phyloP scores from a whole-genome alignment of 2,888 invertebrate genomes.

The Drosophila subsilvestris region DNA sequence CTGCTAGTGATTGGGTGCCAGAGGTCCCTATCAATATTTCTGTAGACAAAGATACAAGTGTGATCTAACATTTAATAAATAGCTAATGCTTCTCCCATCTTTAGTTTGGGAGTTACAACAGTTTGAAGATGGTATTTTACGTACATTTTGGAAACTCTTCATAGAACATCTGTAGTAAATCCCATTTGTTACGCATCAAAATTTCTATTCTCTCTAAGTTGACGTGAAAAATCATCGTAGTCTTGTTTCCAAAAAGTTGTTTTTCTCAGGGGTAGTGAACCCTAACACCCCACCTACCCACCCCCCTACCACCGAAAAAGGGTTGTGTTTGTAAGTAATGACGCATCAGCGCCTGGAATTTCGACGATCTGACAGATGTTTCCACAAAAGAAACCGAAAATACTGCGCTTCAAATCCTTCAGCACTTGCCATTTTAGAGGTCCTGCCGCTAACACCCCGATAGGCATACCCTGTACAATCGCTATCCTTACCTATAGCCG shows the following conservation, averaged over 20 bases:
- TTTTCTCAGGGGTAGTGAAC: conserved; percentile 62
- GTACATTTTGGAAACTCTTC: background rate
- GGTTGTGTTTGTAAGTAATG: conserved; percentile 40
- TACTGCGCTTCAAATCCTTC: conserved; percentile 50
- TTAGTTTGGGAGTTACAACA: background rate
- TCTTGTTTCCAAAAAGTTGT: conserved; percentile 26
- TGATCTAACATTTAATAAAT: background rate
- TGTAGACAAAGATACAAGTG: too few species aligned
- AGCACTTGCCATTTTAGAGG: conserved; percentile 59
- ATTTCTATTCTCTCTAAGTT: conserved; percentile 41
- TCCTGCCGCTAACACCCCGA: conserved; percentile 12
- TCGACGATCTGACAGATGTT: conserved; percentile 64
- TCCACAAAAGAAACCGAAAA: conserved; percentile 6
- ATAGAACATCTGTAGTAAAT: conserved; percentile 13
- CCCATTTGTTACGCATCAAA: conserved; percentile 44
- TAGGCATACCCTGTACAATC: background rate
- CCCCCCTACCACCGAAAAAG: conserved; percentile 2
- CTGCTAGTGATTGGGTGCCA: background rate
- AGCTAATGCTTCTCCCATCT: background rate
- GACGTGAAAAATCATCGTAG: conserved; percentile 56
- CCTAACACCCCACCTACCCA: conserved; percentile 14
- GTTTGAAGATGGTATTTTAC: background rate
- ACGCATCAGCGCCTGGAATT: conserved; percentile 70
- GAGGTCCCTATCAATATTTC: background rate
- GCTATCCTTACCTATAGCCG: conserved; percentile 7